Evolutionary conservation across 2,113 vertebrate genomes (phyloP).

Genomic region (Pseudorhombus dupliciocellatus): DNA sequence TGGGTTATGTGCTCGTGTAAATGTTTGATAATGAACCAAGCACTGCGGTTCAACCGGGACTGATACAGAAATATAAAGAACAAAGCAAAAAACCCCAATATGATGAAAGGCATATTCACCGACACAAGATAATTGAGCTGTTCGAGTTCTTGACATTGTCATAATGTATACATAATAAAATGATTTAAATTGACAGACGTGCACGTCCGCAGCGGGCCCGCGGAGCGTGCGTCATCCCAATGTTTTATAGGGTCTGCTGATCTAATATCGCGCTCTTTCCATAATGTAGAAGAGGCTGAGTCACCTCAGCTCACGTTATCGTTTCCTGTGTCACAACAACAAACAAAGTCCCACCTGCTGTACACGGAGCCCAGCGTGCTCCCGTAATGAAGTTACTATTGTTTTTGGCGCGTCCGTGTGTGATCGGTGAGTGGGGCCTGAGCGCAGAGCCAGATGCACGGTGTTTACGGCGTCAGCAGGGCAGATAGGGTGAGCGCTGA

Average conservation of each 20-base stretch:
- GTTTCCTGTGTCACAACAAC: slow-evolving; percentile 2
- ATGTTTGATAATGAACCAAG: slow-evolving; percentile 13
- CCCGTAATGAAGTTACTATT: too few species aligned
- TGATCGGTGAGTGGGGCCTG: too few species aligned
- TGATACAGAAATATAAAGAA: neutral
- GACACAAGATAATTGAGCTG: neutral
- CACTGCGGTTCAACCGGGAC: neutral
- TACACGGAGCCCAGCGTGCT: neutral
- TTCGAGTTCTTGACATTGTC: neutral
- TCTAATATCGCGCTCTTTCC: slow-evolving; percentile 26
- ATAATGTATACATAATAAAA: neutral
- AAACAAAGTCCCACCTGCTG: slow-evolving; percentile 29
- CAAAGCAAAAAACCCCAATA: neutral
- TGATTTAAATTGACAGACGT: neutral
- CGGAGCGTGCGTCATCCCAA: slow-evolving; percentile 8
- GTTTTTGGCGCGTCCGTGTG: too few species aligned
- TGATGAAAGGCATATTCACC: too few species aligned
- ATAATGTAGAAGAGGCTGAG: slow-evolving; percentile 5
- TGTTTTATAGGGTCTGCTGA: slow-evolving; percentile 25
- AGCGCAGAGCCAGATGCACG: too few species aligned
- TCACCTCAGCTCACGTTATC: slow-evolving; percentile 10
- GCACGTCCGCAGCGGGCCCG: neutral
- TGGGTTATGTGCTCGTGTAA: neutral
- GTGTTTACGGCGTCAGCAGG: neutral
- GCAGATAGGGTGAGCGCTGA: neutral